These are phyloP conservation scores for Pseudomyrmex dendroicus DNA, from an alignment of 1,140 invertebrate species.

Conservation along the genomic window DNA sequence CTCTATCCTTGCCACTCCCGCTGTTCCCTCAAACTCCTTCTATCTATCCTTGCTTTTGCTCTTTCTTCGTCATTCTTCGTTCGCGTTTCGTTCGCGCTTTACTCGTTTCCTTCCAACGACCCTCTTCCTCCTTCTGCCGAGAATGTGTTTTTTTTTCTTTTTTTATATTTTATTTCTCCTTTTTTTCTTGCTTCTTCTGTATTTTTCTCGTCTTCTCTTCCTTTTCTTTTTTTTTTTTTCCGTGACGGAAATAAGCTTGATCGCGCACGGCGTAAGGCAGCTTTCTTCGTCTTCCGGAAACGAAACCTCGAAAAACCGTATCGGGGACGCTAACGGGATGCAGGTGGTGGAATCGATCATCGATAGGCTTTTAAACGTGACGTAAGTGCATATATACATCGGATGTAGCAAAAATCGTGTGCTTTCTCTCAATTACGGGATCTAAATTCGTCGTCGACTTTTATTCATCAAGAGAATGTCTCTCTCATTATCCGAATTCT, in stretches of 20 bases:
- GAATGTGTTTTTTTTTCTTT: conserved; percentile 17
- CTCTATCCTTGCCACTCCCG: conserved; percentile 13
- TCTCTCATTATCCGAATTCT: background rate
- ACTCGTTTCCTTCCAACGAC: conserved; percentile 8
- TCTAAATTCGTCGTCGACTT: background rate
- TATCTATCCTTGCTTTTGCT: background rate
- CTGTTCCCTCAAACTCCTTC: background rate
- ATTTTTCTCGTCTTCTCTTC: conserved; percentile 21
- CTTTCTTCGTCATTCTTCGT: conserved; percentile 50
- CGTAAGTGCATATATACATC: conserved; percentile 38
- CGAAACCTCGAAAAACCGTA: conserved; percentile 18
- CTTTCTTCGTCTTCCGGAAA: conserved; percentile 22
- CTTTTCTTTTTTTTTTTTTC: conserved; percentile 13
- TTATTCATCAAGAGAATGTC: background rate
- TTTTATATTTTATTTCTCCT: conserved; percentile 46
- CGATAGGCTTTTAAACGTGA: conserved; percentile 35
- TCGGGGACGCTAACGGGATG: conserved; percentile 28
- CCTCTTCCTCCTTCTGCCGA: conserved; percentile 21
- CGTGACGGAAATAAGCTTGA: conserved; percentile 41
- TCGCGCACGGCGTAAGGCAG: conserved; percentile 7
- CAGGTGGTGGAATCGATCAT: conserved; percentile 45
- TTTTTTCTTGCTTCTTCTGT: conserved; percentile 35
- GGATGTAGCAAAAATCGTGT: background rate
- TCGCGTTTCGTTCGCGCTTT: conserved; percentile 47
- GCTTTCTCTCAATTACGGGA: background rate